Conservation (phyloP, 2,797 vertebrate genomes). For the Alosa sapidissima region DNA sequence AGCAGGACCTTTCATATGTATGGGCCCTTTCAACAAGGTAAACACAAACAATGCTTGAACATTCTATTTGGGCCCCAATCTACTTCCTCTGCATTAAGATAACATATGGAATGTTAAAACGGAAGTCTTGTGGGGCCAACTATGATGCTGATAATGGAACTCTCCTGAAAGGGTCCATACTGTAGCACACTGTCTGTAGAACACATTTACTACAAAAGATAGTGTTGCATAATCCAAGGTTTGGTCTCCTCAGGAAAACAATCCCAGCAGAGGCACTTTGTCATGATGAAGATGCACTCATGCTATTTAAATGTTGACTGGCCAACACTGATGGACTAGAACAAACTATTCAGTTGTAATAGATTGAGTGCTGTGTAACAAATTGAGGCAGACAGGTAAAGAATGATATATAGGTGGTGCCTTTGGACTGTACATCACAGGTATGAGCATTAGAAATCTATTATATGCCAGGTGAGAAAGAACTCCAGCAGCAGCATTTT, state of each 20-base stretch:
- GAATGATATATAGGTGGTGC: background rate
- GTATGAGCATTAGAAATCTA: background rate
- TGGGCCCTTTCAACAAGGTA: no score
- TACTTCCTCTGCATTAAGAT: no score
- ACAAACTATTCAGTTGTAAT: slow-evolving; percentile 41
- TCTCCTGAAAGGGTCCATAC: no score
- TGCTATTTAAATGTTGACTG: slow-evolving; percentile 46
- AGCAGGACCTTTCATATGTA: slow-evolving; percentile 34
- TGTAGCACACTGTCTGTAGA: slow-evolving; percentile 29
- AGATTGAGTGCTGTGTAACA: slow-evolving; percentile 34
- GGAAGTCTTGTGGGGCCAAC: no score
- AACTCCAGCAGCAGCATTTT: no score
- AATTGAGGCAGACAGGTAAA: background rate
- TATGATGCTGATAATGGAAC: no score
- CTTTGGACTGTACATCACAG: background rate
- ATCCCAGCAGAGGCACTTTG: slow-evolving; percentile 48
- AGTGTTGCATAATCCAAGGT: slow-evolving; percentile 43
- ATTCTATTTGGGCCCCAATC: no score
- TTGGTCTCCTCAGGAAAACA: slow-evolving; percentile 52
- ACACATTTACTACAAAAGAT: slow-evolving; percentile 40
- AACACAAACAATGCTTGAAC: no score
- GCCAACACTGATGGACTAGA: slow-evolving; percentile 48
- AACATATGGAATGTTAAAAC: no score
- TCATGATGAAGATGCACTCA: slow-evolving; percentile 51
- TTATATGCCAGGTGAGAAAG: background rate